Conservation (phyloP, 2,113 vertebrate species). For the Rhinoderma darwinii region DNA sequence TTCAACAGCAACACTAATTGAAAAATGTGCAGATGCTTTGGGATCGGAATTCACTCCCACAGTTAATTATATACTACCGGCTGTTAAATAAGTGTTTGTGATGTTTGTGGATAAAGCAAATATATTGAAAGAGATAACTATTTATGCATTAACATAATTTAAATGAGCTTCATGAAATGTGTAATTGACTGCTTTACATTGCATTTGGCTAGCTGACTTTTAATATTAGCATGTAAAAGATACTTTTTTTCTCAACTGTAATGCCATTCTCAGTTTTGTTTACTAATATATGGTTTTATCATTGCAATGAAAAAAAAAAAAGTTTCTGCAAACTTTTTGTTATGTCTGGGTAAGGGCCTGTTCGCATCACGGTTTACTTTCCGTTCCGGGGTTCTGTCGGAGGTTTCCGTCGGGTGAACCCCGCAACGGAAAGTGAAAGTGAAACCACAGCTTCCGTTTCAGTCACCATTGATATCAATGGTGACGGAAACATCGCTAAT, state of each 20-base stretch:
- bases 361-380: no score
- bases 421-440: no score
- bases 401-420: no score
- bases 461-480: no score
- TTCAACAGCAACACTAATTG: constrained; percentile 51
- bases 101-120: constrained; percentile 53
- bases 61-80: constrained; percentile 51
- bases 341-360: no score
- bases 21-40: constrained; percentile 59
- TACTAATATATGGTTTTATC: background rate
- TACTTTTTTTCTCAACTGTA: background rate
- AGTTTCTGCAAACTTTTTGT: no score
- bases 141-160: constrained; percentile 52
- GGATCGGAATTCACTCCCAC: constrained; percentile 47
- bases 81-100: constrained; percentile 54
- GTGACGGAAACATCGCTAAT: no score
- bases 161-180: constrained; percentile 30
- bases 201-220: constrained; percentile 1
- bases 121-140: constrained; percentile 46
- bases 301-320: background rate
- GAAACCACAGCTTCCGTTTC: no score
- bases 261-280: background rate
- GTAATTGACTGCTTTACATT: constrained; percentile 22
- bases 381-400: no score
- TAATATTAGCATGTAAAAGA: background rate